These are phyloP conservation scores for Papilio dardanus DNA, from an alignment of 1,140 invertebrate genomes.

Conservation along the genomic window DNA sequence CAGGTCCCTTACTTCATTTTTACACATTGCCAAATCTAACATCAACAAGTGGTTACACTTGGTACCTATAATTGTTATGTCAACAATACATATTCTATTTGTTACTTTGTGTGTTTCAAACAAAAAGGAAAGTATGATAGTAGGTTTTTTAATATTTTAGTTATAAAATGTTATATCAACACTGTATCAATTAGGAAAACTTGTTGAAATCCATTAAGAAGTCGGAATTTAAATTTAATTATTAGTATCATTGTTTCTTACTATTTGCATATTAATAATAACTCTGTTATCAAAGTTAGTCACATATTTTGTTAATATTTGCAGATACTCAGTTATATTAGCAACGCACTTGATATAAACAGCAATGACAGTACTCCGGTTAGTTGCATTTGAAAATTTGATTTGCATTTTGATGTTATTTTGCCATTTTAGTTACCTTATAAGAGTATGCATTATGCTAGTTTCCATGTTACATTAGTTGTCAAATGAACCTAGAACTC, in stretches of 20 bases:
- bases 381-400: constrained; percentile 57
- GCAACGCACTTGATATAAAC: constrained; percentile 66
- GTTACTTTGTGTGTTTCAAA: neutral
- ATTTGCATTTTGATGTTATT: constrained; percentile 43
- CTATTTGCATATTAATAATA: neutral
- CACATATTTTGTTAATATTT: constrained; percentile 58
- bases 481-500: neutral
- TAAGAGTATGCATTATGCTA: constrained; percentile 5
- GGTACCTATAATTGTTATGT: constrained; percentile 19
- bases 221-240: neutral
- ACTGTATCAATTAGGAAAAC: neutral
- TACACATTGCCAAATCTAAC: neutral
- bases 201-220: neutral
- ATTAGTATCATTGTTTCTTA: neutral
- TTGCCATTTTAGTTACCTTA: constrained; percentile 34
- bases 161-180: neutral
- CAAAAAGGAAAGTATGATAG: neutral
- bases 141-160: neutral
- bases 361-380: constrained; percentile 64
- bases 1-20: neutral
- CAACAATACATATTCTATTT: neutral
- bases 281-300: neutral
- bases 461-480: neutral
- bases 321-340: constrained; percentile 76
- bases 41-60: neutral